Conservation (phyloP, 2,888 invertebrate genomes). For the Tenthredo scrophulariae region DNA sequence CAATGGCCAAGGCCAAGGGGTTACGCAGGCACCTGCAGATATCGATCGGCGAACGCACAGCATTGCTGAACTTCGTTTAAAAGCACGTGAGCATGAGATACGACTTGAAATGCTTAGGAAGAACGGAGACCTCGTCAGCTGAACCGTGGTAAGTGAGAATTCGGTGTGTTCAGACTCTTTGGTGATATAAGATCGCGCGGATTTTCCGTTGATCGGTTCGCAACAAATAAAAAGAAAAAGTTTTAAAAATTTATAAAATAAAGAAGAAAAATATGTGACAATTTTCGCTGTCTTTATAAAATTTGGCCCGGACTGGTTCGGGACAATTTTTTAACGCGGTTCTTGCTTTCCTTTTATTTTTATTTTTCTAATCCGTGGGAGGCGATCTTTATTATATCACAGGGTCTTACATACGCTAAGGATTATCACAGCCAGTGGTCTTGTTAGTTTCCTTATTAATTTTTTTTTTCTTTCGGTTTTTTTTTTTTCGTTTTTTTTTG, state of each 20-base stretch:
- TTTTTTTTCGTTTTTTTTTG: neutral
- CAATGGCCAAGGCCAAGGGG: constrained; percentile 74
- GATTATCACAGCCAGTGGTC: constrained; percentile 17
- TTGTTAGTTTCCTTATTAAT: neutral
- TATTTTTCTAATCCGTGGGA: neutral
- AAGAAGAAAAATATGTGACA: neutral
- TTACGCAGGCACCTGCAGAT: constrained; percentile 80
- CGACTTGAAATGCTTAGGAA: constrained; percentile 91
- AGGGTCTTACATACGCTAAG: neutral
- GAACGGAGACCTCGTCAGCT: constrained; percentile 90
- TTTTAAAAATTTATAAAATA: too few relatives aligned
- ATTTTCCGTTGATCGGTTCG: constrained; percentile 61
- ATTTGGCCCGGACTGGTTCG: constrained; percentile 10
- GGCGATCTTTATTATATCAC: constrained; percentile 8
- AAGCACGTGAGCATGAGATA: constrained; percentile 94
- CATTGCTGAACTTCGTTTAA: constrained; percentile 91
- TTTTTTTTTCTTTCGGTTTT: neutral
- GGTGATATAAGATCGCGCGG: constrained; percentile 55
- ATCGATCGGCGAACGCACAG: constrained; percentile 92
- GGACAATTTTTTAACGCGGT: neutral
- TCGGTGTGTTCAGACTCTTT: constrained; percentile 16
- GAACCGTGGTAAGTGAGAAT: constrained; percentile 74
- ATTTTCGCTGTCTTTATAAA: neutral
- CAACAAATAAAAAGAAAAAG: neutral
- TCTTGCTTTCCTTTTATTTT: neutral